These are phyloP conservation scores for Sceloporus undulatus DNA, from an alignment of 2,113 vertebrate species.

Conservation along the genomic window DNA sequence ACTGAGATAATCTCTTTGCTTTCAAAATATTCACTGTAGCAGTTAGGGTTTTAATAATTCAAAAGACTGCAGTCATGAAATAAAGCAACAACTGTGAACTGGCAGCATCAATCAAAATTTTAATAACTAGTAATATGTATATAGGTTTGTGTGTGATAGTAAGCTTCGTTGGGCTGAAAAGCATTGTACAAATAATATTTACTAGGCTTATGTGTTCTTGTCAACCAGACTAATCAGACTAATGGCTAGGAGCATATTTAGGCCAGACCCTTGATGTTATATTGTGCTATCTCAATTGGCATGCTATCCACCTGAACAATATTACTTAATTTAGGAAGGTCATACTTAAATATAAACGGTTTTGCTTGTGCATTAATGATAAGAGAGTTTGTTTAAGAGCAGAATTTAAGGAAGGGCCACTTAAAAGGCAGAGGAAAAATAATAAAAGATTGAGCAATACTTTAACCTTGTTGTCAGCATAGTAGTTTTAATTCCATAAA, in stretches of 20 bases:
- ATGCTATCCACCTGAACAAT: background rate
- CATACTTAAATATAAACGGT: background rate
- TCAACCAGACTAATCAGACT: background rate
- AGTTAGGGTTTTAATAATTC: slow-evolving; percentile 14
- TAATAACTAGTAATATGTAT: background rate
- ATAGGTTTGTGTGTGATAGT: background rate
- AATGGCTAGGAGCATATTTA: no score
- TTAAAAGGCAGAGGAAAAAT: no score
- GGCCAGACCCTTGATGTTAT: no score
- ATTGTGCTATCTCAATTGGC: no score
- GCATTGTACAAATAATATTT: background rate
- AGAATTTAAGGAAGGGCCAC: no score
- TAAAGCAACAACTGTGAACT: background rate
- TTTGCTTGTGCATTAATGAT: background rate
- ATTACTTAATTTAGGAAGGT: background rate
- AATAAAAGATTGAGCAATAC: no score
- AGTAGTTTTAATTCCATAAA: no score
- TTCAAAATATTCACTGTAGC: background rate
- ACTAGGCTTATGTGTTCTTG: background rate
- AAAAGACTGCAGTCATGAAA: background rate
- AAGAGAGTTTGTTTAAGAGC: background rate
- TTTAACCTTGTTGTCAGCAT: no score
- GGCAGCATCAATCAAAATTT: background rate
- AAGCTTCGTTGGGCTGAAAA: background rate
- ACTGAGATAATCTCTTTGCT: slow-evolving; percentile 5